phyloP scores from a whole-genome alignment of 2,797 vertebrate species.

The Aldrovandia affinis region DNA sequence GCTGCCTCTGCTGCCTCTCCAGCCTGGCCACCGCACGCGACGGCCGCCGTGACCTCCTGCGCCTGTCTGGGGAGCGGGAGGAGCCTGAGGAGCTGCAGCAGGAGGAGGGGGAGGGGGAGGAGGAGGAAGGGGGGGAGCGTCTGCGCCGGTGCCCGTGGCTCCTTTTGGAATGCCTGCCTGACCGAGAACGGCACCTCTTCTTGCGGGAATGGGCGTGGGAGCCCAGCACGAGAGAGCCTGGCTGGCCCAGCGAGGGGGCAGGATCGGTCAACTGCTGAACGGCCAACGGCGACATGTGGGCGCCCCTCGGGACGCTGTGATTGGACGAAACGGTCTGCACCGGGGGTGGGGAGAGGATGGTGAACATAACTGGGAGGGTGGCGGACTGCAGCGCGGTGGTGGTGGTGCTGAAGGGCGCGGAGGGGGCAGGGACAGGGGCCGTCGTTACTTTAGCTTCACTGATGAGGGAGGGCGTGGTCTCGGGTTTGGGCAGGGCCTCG shows the following conservation, averaged over 20 bases:
- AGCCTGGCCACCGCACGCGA: no score
- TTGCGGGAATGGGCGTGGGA: conserved; percentile 40
- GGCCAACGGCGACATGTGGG: conserved; percentile 35
- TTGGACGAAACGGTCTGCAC: conserved; percentile 24
- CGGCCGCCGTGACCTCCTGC: conserved; percentile 30
- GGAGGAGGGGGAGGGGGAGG: background rate
- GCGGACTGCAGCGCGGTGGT: conserved; percentile 40
- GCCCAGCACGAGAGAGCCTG: conserved; percentile 11
- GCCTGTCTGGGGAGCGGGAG: conserved; percentile 28
- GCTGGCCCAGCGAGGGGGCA: conserved; percentile 24
- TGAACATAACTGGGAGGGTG: conserved; percentile 50
- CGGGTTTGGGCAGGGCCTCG: conserved; percentile 33
- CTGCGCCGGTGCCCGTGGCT: conserved; percentile 30
- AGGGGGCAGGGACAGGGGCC: conserved; percentile 11
- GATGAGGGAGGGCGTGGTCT: conserved; percentile 32
- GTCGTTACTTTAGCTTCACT: conserved; percentile 23
- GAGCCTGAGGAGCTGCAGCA: conserved; percentile 45
- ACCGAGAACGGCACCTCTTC: conserved; percentile 27
- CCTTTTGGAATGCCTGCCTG: conserved; percentile 37
- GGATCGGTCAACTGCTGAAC: conserved; percentile 42
- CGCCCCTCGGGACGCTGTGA: conserved; percentile 24
- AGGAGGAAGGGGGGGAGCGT: conserved; percentile 31
- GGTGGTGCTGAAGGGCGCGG: background rate
- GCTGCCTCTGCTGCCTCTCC: background rate
- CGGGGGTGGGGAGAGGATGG: conserved; percentile 48